Conservation (phyloP, 1,140 invertebrate species). For the Brachionus rubens region DNA sequence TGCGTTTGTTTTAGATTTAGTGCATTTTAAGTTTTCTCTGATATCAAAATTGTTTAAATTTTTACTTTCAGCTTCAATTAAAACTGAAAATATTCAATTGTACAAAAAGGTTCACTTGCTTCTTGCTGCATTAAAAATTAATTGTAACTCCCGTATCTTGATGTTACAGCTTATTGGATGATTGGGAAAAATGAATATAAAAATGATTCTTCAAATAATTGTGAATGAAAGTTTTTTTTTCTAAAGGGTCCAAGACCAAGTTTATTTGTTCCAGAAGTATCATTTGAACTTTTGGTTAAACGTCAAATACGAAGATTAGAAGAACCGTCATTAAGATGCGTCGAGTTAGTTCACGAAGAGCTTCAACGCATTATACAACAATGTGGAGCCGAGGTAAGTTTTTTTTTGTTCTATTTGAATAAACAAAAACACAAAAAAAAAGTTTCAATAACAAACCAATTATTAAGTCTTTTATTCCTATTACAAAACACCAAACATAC, state of each 20-base stretch:
- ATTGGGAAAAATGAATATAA: too few species aligned
- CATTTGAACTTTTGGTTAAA: conserved; percentile 86
- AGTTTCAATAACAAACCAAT: background rate
- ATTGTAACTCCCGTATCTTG: too few species aligned
- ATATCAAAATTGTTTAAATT: too few species aligned
- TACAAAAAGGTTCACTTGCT: too few species aligned
- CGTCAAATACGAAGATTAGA: conserved; percentile 90
- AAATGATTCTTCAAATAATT: background rate
- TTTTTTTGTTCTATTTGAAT: background rate
- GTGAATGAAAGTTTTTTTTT: background rate
- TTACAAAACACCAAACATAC: background rate
- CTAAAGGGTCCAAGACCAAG: conserved; percentile 81
- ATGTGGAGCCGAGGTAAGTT: conserved; percentile 72
- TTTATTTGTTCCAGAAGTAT: conserved; percentile 89
- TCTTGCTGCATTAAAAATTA: too few species aligned
- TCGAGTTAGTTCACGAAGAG: conserved; percentile 96
- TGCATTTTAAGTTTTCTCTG: too few species aligned
- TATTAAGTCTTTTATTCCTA: background rate
- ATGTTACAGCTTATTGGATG: too few species aligned
- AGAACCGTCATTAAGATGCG: conserved; percentile 90
- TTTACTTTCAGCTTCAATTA: too few species aligned
- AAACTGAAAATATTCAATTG: too few species aligned
- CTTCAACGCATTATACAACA: conserved; percentile 98
- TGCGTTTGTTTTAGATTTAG: too few species aligned
- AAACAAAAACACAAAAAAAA: background rate